Conservation (phyloP, 1,140 invertebrate genomes). For the Ostrea edulis region DNA sequence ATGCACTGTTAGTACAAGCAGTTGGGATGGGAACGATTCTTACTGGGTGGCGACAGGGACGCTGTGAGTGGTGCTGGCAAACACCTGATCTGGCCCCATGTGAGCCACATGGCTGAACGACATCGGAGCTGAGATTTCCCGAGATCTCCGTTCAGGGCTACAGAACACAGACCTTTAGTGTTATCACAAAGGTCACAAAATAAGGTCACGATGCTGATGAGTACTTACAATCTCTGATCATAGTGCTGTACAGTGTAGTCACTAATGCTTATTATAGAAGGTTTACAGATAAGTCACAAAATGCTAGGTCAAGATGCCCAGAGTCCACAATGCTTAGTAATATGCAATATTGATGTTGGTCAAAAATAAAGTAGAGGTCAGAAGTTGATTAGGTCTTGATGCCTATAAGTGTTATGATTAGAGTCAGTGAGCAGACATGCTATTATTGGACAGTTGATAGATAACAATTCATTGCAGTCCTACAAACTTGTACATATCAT, state of each 20-base stretch:
- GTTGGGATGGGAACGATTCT: slow-evolving; percentile 48
- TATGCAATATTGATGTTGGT: slow-evolving; percentile 6
- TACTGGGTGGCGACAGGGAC: slow-evolving; percentile 60
- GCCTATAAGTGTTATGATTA: not conserved
- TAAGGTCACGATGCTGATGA: not conserved
- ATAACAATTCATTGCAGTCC: too few species aligned
- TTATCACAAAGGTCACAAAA: not conserved
- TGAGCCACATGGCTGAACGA: slow-evolving; percentile 99
- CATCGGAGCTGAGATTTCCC: slow-evolving; percentile 97
- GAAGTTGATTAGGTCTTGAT: slow-evolving; percentile 18
- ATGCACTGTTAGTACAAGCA: slow-evolving; percentile 23
- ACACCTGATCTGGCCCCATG: slow-evolving; percentile 93
- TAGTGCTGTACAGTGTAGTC: not conserved
- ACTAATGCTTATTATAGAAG: too few species aligned
- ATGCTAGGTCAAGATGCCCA: slow-evolving; percentile 22
- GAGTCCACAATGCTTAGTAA: slow-evolving; percentile 2
- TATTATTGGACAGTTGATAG: not conserved
- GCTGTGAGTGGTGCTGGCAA: slow-evolving; percentile 82
- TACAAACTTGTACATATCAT: too few species aligned
- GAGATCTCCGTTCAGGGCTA: slow-evolving; percentile 85
- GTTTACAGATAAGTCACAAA: not conserved
- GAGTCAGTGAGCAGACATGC: slow-evolving; percentile 30
- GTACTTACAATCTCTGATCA: not conserved
- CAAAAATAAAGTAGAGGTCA: slow-evolving; percentile 9
- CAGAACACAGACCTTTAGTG: slow-evolving; percentile 43